Base-by-base conservation (phyloP, 92 coral and sea anemone genomes). In the Porites divaricata region DNA sequence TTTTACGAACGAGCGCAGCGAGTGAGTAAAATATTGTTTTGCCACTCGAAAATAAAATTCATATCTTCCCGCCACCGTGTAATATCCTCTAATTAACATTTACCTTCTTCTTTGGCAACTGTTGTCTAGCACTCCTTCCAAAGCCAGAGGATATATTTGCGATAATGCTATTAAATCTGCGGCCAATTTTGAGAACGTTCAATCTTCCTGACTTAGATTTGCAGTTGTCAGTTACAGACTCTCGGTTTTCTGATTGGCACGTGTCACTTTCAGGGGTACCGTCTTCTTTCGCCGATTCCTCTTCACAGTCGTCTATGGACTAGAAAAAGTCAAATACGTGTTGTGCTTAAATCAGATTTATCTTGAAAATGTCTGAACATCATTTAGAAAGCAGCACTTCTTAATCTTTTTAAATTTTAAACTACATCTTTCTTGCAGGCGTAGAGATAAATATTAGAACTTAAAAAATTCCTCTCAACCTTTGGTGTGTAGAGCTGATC, bases 71-170 rank as follows among this genome's bases (percentile, higher is more conserved):
- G n/a, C n/a, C n/a, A n/a, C n/a, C n/a, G n/a, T n/a, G n/a, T n/a
- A n/a, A n/a, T n/a, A n/a, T n/a, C n/a, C n/a, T n/a, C n/a, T n/a
- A n/a, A n/a, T 35, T 35, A 35, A 35, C 45, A 35, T 35, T 20
- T 28, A 79, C 84, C 84, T 79, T 79, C 74, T 51, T 79, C 59
- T 69, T 17, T 45, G 19, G 84, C n/a, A 52, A 67, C 35, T 67
- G 67, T 79, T 16, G 49, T 52, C 24, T 67, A 9, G 26, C 41
- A 11, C 28, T 25, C n/a, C 35, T 41, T 1, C 54, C 17, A 79
- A 67, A 28, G 17, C 54, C 17, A 79, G 53, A 28, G 17, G 74
- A 79, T 20, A 19, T 25, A 20, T 35, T 65, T 41, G 56, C 57
- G 54, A 48, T 51, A 21, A 79, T 6, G 13, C 68, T 58, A 22